These are phyloP conservation scores for Vireo altiloquus DNA, from an alignment of 2,113 vertebrate genomes.

Conservation along the genomic window DNA sequence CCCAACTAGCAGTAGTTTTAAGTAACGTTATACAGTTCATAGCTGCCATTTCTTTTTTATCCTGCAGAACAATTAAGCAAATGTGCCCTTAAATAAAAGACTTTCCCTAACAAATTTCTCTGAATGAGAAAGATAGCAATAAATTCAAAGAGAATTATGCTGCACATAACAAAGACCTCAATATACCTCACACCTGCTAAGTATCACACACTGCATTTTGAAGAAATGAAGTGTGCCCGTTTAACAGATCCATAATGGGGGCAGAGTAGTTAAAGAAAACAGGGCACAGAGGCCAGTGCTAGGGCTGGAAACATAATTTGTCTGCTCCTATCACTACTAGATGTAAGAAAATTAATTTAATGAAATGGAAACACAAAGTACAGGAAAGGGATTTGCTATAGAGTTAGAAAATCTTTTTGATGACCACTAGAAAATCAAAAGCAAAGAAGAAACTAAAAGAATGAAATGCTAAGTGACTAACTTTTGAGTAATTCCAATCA, in stretches of 20 bases:
- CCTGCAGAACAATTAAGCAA: not conserved
- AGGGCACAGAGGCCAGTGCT: not conserved
- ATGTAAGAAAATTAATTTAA: not conserved
- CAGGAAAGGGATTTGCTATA: not conserved
- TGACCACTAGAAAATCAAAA: not conserved
- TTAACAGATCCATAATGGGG: not conserved
- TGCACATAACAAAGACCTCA: not conserved
- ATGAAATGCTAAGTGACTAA: not conserved
- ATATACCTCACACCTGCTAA: not conserved
- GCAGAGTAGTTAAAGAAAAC: not conserved
- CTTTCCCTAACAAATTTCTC: not conserved
- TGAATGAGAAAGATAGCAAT: not conserved
- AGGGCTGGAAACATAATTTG: not conserved
- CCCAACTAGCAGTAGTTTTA: not conserved
- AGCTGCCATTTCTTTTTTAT: not conserved
- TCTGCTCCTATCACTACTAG: not conserved
- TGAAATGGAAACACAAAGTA: not conserved
- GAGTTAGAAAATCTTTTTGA: not conserved
- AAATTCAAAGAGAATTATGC: not conserved
- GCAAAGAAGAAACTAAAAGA: not conserved
- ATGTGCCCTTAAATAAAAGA: not conserved
- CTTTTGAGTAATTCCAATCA: not conserved
- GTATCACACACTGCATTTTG: not conserved
- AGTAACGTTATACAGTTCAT: not conserved
- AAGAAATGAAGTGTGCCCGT: not conserved